phyloP scores from a whole-genome alignment of 2,888 invertebrate genomes.

The Clostera curtula region DNA sequence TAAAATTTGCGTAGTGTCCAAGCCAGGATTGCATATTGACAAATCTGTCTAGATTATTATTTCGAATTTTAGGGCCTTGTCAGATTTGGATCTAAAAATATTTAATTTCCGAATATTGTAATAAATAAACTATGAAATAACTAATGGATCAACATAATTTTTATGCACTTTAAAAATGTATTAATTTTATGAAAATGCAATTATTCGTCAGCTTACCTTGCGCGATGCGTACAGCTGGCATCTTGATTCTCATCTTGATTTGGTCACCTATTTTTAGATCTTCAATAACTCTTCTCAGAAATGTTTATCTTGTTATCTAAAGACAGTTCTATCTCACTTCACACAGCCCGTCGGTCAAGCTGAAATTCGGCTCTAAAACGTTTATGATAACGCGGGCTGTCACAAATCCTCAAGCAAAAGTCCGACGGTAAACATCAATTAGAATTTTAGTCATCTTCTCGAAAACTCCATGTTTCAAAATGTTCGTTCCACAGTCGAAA shows the following conservation, averaged over 20 bases:
- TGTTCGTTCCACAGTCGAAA: constrained; percentile 18
- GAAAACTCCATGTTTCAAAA: constrained; percentile 41
- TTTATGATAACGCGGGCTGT: constrained; percentile 55
- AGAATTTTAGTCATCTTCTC: constrained; percentile 50
- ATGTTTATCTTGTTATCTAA: constrained; percentile 57
- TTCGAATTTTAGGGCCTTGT: no score
- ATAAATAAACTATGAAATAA: no score
- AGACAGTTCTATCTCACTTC: constrained; percentile 61
- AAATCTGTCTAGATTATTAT: no score
- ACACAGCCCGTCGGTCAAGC: constrained; percentile 68
- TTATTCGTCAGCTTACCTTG: constrained; percentile 82
- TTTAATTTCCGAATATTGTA: no score
- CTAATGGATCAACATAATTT: no score
- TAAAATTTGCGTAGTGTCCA: no score
- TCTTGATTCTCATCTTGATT: constrained; percentile 97
- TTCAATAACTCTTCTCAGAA: constrained; percentile 58
- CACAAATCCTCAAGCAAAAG: constrained; percentile 49
- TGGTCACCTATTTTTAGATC: constrained; percentile 73
- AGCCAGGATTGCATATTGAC: no score
- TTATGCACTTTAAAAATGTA: no score
- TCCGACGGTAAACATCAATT: constrained; percentile 53
- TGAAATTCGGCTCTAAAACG: constrained; percentile 59
- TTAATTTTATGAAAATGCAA: no score
- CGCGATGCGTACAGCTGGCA: constrained; percentile 97
- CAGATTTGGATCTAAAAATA: no score